phyloP scores from a whole-genome alignment of 2,888 invertebrate species.

The Dryomyza anilis region DNA sequence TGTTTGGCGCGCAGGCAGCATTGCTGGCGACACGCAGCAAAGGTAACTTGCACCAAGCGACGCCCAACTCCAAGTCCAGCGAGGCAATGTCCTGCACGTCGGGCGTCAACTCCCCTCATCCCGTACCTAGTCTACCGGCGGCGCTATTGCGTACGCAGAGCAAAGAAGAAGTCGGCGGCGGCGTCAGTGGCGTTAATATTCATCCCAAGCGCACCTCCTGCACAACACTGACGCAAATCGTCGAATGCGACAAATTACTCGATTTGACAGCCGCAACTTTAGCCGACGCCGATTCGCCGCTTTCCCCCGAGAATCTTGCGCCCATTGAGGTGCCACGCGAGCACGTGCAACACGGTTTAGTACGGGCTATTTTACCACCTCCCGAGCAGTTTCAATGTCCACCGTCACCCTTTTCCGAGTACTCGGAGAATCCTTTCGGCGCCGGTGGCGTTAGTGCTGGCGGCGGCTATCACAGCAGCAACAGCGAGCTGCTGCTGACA shows the following conservation, averaged over 20 bases:
- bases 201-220: conserved; percentile 65
- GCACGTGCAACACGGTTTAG: conserved; percentile 60
- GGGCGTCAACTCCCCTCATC: conserved; percentile 36
- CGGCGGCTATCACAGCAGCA: conserved; percentile 62
- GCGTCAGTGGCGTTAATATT: conserved; percentile 70
- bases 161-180: conserved; percentile 63
- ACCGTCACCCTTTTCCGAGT: conserved; percentile 68
- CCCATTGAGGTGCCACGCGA: conserved; percentile 56
- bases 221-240: conserved; percentile 52
- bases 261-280: conserved; percentile 39
- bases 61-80: conserved; percentile 53
- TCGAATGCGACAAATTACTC: conserved; percentile 48
- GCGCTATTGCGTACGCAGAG: conserved; percentile 47
- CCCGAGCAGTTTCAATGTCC: conserved; percentile 75
- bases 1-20: conserved; percentile 60
- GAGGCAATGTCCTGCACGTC: conserved; percentile 45
- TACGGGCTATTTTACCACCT: conserved; percentile 76
- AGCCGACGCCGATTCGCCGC: conserved; percentile 41
- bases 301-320: conserved; percentile 57
- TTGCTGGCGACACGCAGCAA: conserved; percentile 58
- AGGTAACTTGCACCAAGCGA: conserved; percentile 53
- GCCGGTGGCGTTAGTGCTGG: conserved; percentile 64
- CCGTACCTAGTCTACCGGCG: conserved; percentile 29
- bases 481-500: conserved; percentile 67
- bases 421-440: conserved; percentile 68